Evolutionary conservation across 2,113 vertebrate genomes (phyloP), one percentile per base, ranked within the genome.

Genomic region (rabbit (Oryctolagus cuniculus)): DNA sequence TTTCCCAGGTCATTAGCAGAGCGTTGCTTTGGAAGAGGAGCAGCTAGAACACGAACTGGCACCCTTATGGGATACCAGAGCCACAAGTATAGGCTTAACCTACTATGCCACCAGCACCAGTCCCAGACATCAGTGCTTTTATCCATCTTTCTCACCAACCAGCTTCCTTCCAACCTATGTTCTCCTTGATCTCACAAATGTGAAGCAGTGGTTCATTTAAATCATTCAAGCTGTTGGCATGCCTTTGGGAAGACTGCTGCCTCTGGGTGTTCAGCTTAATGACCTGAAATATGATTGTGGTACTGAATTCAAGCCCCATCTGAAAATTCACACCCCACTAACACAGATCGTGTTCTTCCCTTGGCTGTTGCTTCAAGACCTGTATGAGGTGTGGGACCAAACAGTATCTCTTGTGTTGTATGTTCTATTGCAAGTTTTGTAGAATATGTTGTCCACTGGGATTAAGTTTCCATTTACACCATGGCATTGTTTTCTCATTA

Each of bases 101-200:
- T 44, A 44, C 44, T 44, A 44, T 44, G 44, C 44, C 44, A 44
- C 44, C 44, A 44, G 44, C 44, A 44, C 44, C 44, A 44, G 44
- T 44, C 44, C 79, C 69, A 87, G 95, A 78, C 93, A 97, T 97
- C 96, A 96, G 90, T 97, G 94, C 95, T 79, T 90, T 95, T 51
- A 95, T 96, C 82, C 81, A 92, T 95, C 73, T 34, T 51, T 66
- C 12, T 61, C 77, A 95, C 70, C n/a, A 93, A 21, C 24, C 70
- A 85, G 0, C 79, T 90, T 84, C 93, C 94, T 95, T 51, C 79
- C 95, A 94, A 89, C 89, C 89, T 92, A 51, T 92, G 36, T 93
- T 79, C 58, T 91, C 64, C 0, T 6, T 51, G 58, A 1, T 93
- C 91, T 94, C 92, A 93, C 93, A 95, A 69, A 97, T 96, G 81